These are phyloP conservation scores for Molorchus minor DNA, from an alignment of 2,888 invertebrate genomes.

Conservation along the genomic window DNA sequence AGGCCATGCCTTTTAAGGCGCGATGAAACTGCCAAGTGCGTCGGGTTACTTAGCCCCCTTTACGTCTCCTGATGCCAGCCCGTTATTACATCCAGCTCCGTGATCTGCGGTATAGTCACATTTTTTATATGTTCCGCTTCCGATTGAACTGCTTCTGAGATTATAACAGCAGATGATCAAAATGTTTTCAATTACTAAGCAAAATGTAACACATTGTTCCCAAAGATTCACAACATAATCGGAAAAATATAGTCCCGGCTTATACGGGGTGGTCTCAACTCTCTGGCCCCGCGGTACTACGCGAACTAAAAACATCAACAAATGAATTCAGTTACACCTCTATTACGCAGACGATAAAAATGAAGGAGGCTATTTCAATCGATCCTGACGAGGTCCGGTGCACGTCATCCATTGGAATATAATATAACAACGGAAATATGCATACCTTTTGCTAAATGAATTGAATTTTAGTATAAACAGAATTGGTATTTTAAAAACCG, in stretches of 20 bases:
- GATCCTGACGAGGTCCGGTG: too few relatives aligned
- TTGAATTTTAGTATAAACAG: too few relatives aligned
- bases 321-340: too few relatives aligned
- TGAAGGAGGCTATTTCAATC: too few relatives aligned
- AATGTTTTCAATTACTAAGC: not conserved
- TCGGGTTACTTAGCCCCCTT: constrained; percentile 52
- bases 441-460: too few relatives aligned
- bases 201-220: not conserved
- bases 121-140: constrained; percentile 39
- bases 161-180: constrained; percentile 3
- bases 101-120: constrained; percentile 31
- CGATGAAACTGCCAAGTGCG: constrained; percentile 62
- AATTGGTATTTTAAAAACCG: too few relatives aligned
- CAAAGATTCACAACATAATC: not conserved
- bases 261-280: not conserved
- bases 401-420: too few relatives aligned
- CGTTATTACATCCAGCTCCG: constrained; percentile 24
- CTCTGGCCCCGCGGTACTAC: too few relatives aligned
- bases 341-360: too few relatives aligned
- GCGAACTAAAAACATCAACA: too few relatives aligned
- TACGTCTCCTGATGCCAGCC: constrained; percentile 34
- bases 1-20: constrained; percentile 62
- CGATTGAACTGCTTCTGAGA: constrained; percentile 24
- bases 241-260: too few relatives aligned
- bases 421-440: too few relatives aligned